These are phyloP conservation scores for Micromussa lordhowensis DNA, from an alignment of 92 coral and sea anemone genomes.

Conservation along the genomic window DNA sequence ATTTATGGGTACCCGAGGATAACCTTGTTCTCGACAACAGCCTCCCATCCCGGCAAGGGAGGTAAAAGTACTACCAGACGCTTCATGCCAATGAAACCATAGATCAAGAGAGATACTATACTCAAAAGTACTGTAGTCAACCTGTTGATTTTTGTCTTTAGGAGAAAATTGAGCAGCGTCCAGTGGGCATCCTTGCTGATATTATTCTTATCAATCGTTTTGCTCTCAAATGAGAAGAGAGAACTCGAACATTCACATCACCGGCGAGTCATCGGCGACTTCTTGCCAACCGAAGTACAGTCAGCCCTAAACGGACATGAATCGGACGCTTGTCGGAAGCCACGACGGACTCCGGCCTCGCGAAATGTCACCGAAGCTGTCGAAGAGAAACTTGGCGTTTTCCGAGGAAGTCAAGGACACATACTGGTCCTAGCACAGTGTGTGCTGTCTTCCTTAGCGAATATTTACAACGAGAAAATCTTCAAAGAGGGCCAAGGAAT, in stretches of 20 bases:
- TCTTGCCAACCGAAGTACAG: conserved; percentile 4
- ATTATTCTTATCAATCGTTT: conserved; percentile 74
- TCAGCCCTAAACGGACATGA: not conserved
- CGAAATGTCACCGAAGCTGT: conserved; percentile 32
- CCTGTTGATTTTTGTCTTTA: not conserved
- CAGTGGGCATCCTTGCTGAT: conserved; percentile 80
- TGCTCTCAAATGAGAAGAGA: conserved; percentile 58
- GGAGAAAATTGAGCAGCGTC: conserved; percentile 62
- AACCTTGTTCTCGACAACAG: no score
- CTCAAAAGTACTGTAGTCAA: not conserved
- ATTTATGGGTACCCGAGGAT: no score
- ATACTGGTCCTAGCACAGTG: conserved; percentile 72
- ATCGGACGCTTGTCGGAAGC: conserved; percentile 13
- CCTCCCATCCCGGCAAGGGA: no score
- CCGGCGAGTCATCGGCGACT: conserved; percentile 51
- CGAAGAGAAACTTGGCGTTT: conserved; percentile 17
- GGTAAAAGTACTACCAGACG: no score
- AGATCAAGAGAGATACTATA: no score
- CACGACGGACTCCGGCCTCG: conserved; percentile 22
- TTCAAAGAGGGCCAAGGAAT: conserved; percentile 81
- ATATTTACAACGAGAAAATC: conserved; percentile 82
- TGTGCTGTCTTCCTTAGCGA: conserved; percentile 71
- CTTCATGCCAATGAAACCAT: no score
- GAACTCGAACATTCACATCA: conserved; percentile 54
- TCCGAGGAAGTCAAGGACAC: conserved; percentile 67